These are phyloP conservation scores for Linnaemya tessellans DNA, from an alignment of 2,888 invertebrate species.

Conservation along the genomic window DNA sequence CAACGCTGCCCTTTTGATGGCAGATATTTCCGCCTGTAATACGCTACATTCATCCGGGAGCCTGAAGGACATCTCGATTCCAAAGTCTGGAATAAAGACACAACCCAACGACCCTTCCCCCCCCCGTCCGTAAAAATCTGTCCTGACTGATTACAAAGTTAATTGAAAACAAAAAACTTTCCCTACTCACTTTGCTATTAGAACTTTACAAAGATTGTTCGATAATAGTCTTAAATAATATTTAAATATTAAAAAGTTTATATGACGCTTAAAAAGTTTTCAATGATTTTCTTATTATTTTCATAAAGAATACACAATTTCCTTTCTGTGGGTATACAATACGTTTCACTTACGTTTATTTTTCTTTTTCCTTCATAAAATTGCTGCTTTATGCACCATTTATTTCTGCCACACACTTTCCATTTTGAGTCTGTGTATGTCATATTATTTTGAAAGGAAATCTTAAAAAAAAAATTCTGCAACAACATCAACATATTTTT, in stretches of 20 bases:
- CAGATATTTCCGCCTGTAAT: too few relatives aligned
- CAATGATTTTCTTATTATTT: too few relatives aligned
- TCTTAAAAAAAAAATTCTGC: not conserved
- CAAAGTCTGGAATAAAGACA: too few relatives aligned
- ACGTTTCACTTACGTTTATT: not conserved
- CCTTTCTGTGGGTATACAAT: not conserved
- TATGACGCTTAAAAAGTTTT: not conserved
- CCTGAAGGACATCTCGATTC: too few relatives aligned
- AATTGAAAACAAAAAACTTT: too few relatives aligned
- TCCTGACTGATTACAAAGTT: too few relatives aligned
- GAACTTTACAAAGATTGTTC: not conserved
- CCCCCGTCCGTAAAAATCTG: too few relatives aligned
- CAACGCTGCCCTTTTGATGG: too few relatives aligned
- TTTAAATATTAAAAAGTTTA: not conserved
- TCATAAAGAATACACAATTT: not conserved
- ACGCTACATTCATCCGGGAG: too few relatives aligned
- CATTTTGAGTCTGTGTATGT: not conserved
- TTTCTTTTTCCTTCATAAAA: not conserved
- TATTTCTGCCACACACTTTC: not conserved
- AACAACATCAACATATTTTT: constrained; percentile 15
- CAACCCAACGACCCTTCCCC: too few relatives aligned
- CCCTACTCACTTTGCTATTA: not conserved
- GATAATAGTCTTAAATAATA: not conserved
- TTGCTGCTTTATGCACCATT: constrained; percentile 10
- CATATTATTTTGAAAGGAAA: not conserved